phyloP scores from a whole-genome alignment of 2,113 vertebrate species.

The Accipiter cooperii region DNA sequence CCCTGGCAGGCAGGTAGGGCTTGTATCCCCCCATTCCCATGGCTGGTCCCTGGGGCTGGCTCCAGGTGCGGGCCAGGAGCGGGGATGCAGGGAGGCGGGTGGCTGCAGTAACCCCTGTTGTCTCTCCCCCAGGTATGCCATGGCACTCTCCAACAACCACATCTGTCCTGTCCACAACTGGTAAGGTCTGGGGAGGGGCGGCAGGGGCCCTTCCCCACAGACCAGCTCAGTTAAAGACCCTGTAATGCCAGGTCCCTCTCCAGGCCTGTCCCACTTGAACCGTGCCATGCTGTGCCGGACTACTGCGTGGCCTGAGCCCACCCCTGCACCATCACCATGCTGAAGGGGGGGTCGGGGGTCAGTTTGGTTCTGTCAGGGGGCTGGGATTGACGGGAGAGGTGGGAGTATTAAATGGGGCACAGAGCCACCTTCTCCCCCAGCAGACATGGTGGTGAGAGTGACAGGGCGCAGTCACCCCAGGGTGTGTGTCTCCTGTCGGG shows the following conservation, averaged over 20 bases:
- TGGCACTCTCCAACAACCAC: conserved; percentile 89
- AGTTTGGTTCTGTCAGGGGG: neutral
- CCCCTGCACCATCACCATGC: rapidly evolving
- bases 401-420: neutral
- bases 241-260: rapidly evolving
- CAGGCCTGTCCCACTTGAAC: neutral
- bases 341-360: neutral
- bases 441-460: neutral
- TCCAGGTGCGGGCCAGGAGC: neutral
- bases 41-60: neutral
- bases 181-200: conserved; percentile 45
- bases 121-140: conserved; percentile 77
- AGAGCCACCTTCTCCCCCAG: neutral
- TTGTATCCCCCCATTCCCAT: neutral
- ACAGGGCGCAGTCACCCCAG: neutral
- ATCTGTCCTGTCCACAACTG: conserved; percentile 89
- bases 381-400: neutral
- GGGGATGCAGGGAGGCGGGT: rapidly evolving
- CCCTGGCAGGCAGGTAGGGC: neutral
- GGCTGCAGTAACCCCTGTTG: neutral
- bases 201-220: neutral
- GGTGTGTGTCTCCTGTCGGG: rapidly evolving
- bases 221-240: neutral
- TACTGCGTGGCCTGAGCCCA: neutral
- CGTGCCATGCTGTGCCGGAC: neutral